Conservation (phyloP, 2,888 invertebrate genomes). For the Amphipyra berbera region DNA sequence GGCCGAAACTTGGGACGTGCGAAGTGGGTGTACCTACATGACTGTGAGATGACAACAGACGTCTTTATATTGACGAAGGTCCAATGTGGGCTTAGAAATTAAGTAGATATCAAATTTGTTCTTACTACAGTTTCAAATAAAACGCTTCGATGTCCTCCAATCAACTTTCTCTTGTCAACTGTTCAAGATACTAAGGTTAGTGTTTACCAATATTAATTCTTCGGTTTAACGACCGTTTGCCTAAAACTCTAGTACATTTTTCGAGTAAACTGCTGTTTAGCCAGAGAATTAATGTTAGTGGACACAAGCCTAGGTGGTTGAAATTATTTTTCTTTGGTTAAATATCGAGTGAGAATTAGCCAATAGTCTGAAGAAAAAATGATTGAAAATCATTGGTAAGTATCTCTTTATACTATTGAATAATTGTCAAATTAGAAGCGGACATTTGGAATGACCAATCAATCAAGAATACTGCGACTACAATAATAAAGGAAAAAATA, state of each 20-base stretch:
- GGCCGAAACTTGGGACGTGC: conserved; percentile 16
- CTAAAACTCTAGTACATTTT: too few species aligned
- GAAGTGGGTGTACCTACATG: conserved; percentile 42
- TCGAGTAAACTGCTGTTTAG: too few species aligned
- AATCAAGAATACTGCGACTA: not conserved
- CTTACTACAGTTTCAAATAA: conserved; percentile 36
- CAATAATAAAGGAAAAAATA: not conserved
- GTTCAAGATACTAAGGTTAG: conserved; percentile 39
- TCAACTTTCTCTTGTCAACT: conserved; percentile 56
- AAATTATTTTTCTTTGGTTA: conserved; percentile 39
- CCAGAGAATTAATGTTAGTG: too few species aligned
- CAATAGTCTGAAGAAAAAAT: conserved; percentile 30
- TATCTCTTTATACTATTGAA: conserved; percentile 1
- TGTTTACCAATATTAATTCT: too few species aligned
- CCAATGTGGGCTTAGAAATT: conserved; percentile 40
- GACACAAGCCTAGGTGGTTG: too few species aligned
- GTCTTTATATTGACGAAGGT: conserved; percentile 53
- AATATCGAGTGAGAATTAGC: conserved; percentile 41
- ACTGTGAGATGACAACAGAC: conserved; percentile 54
- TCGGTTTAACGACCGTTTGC: too few species aligned
- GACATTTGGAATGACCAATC: not conserved
- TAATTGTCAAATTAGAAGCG: not conserved
- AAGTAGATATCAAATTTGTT: conserved; percentile 39
- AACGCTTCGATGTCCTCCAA: conserved; percentile 52
- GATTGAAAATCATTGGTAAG: conserved; percentile 14